phyloP scores from a whole-genome alignment of 1,140 invertebrate genomes.

The Lucilia cuprina region DNA sequence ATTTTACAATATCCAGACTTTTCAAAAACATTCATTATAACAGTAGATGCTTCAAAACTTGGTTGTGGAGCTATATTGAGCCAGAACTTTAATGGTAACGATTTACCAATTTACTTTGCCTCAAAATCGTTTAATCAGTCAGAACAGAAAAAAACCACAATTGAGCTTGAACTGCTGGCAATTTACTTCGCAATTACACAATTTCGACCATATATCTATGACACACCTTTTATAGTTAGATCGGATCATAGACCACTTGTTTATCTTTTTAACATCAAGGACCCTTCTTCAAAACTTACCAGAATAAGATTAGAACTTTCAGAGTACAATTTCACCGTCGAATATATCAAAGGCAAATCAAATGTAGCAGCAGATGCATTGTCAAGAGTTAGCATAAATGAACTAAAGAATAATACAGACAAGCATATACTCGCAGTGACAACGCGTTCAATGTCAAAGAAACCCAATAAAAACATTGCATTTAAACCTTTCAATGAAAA shows the following conservation, averaged over 20 bases:
- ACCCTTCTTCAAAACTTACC: background rate
- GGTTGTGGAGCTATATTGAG: background rate
- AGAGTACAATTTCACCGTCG: background rate
- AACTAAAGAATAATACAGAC: background rate
- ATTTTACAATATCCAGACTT: constrained; percentile 7
- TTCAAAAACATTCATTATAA: background rate
- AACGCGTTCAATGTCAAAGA: background rate
- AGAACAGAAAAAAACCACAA: background rate
- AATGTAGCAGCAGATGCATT: background rate
- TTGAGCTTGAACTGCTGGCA: background rate
- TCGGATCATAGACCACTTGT: background rate
- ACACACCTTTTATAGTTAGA: background rate
- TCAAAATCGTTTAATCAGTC: background rate
- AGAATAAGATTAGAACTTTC: background rate
- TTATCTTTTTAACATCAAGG: background rate
- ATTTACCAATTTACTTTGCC: background rate
- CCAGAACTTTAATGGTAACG: background rate
- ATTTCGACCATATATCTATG: background rate
- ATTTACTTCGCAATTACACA: background rate
- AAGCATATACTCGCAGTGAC: background rate
- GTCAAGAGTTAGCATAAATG: background rate
- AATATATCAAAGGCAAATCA: background rate
- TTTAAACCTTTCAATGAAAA: background rate
- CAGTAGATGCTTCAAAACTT: background rate
- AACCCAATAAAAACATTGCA: background rate